These are phyloP conservation scores for Drosophila macrothrix DNA, from an alignment of 2,888 invertebrate species.

Conservation along the genomic window DNA sequence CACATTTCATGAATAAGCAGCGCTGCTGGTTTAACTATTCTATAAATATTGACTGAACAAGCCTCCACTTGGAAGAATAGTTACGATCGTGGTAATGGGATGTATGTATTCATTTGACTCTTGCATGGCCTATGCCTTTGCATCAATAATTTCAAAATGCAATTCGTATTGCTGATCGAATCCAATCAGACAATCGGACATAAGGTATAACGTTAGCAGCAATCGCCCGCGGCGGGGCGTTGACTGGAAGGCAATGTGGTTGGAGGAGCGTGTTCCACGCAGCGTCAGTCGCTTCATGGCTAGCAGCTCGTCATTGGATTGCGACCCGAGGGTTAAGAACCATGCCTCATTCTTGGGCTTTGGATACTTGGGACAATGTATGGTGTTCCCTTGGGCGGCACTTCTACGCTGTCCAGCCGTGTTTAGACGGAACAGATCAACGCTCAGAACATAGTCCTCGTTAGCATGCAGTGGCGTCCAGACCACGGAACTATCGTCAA, in stretches of 20 bases:
- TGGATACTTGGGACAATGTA: slow-evolving; percentile 94
- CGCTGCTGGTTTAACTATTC: slow-evolving; percentile 24
- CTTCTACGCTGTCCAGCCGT: slow-evolving; percentile 84
- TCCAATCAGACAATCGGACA: slow-evolving; percentile 97
- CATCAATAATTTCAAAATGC: slow-evolving; percentile 86
- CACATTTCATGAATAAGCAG: slow-evolving; percentile 21
- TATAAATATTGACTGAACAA: slow-evolving; percentile 21
- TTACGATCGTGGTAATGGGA: background rate
- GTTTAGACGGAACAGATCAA: slow-evolving; percentile 86
- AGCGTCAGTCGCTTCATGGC: slow-evolving; percentile 92
- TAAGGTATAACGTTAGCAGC: slow-evolving; percentile 92
- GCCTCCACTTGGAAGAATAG: slow-evolving; percentile 19
- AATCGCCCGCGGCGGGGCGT: slow-evolving; percentile 90
- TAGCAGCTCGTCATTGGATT: slow-evolving; percentile 89
- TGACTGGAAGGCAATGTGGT: slow-evolving; percentile 88
- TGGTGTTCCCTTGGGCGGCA: slow-evolving; percentile 86
- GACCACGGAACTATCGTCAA: slow-evolving; percentile 83
- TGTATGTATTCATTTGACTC: background rate
- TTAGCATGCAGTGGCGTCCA: slow-evolving; percentile 89
- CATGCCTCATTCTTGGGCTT: slow-evolving; percentile 98
- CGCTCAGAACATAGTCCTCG: slow-evolving; percentile 90
- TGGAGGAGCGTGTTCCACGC: slow-evolving; percentile 85
- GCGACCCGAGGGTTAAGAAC: slow-evolving; percentile 94
- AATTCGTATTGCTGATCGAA: slow-evolving; percentile 94
- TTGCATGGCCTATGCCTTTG: slow-evolving; percentile 43